Base-by-base conservation (phyloP, 2,888 invertebrate species). In the Blastobasis adustella region DNA sequence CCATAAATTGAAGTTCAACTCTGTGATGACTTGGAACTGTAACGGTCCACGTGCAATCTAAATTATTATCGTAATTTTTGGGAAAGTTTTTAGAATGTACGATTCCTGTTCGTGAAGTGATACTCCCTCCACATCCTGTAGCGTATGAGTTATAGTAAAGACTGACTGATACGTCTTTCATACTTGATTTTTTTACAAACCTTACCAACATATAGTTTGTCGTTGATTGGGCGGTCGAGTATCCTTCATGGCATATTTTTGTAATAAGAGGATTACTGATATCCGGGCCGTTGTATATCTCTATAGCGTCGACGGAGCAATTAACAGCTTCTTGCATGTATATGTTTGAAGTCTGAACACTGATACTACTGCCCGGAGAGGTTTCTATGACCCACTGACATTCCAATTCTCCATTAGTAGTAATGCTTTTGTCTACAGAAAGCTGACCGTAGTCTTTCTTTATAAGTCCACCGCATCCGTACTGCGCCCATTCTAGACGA, bases 31-130 rank as follows among this genome's bases (percentile, higher is more conserved):
- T 67, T 46, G 93, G 90, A 1, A 95, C 92, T 45, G 84, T 80
- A 53, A 98, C 91, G 8, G 89, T 73, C 96, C 96, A 98, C 50
- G 91, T 90, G 69, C 98, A 98, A 57, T 94, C 90, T 52, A 93
- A 89, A 63, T 92, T 90, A 47, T 84, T 77, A 1, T 94, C 93
- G 81, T 97, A 98, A 65, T 93, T 92, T 51, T 90, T 77, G 0
- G 98, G 98, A 79, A 95, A 98, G 69, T 96, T 95, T 7, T 94
- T 92, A 0, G 97, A 96, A 62, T 91, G 89, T 53, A 98, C 92
- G 0, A 79, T 70, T 0, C 97, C 97, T 5, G 84, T 82, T 0
- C 84, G 76, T 0, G 92, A 74, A 0, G 76, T 79, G 55, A 93
- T 90, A 52, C 65, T 76, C 0, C 97, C 97, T 1, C 98, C 98